A percentile compares a stretch with the other conserved stretches of the same genome.
phyloP scores from a whole-genome alignment of 1,140 invertebrate genomes.

The Branchinecta lindahli region DNA sequence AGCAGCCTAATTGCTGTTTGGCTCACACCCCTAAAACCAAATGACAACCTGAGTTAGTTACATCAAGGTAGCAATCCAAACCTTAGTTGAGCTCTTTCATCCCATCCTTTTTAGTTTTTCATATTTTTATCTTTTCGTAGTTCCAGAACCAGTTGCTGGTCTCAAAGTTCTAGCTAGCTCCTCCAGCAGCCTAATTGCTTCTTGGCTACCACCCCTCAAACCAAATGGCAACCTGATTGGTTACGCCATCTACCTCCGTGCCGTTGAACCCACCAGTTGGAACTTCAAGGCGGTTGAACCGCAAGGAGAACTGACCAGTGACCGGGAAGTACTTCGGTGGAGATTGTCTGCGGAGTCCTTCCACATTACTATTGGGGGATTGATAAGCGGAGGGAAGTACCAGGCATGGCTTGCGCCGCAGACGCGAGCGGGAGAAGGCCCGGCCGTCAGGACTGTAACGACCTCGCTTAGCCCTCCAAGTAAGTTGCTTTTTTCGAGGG shows the following conservation, averaged over 20 bases:
- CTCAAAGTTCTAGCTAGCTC: background rate
- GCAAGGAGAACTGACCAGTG: background rate
- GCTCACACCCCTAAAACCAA: slow-evolving; percentile 32
- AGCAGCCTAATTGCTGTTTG: slow-evolving; percentile 32
- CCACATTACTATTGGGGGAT: background rate
- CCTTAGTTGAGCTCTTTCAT: too few relatives aligned
- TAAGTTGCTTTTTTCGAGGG: background rate
- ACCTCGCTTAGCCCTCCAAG: background rate
- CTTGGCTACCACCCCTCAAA: slow-evolving; percentile 33
- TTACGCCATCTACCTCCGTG: slow-evolving; percentile 33
- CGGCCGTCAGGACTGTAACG: background rate
- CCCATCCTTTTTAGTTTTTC: background rate
- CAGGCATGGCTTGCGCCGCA: background rate
- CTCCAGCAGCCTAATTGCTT: slow-evolving; percentile 28
- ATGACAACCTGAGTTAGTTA: slow-evolving; percentile 30
- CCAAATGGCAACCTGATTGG: slow-evolving; percentile 34
- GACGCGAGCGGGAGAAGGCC: background rate
- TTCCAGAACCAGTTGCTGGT: background rate
- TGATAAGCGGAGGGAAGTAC: background rate
- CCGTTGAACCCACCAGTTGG: background rate
- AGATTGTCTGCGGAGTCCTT: background rate
- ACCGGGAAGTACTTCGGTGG: background rate
- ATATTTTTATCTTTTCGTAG: background rate
- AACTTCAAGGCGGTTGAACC: background rate
- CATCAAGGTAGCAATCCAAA: too few relatives aligned